phyloP scores from a whole-genome alignment of 2,888 invertebrate genomes.

The Sialis lutaria region DNA sequence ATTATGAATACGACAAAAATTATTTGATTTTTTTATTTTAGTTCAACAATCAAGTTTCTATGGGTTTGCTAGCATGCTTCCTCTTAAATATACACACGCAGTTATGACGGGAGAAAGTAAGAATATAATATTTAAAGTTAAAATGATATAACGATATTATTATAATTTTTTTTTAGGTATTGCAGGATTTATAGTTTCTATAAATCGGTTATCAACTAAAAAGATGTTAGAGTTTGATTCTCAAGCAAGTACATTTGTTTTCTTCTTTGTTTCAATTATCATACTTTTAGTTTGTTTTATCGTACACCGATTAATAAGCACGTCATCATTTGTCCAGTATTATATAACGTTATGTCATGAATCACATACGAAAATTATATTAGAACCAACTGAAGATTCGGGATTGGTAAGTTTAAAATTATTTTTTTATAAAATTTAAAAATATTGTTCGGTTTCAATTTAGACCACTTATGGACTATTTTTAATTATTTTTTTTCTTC shows the following conservation, averaged over 20 bases:
- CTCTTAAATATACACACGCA: slow-evolving; percentile 78
- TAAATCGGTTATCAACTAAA: slow-evolving; percentile 65
- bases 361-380: slow-evolving; percentile 57
- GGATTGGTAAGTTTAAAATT: slow-evolving; percentile 40
- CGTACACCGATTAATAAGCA: slow-evolving; percentile 58
- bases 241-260: slow-evolving; percentile 67
- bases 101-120: slow-evolving; percentile 91
- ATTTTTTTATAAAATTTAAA: slow-evolving; percentile 7
- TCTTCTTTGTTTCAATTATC: slow-evolving; percentile 65
- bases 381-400: slow-evolving; percentile 74
- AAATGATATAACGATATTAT: neutral
- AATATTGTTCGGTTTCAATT: neutral
- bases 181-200: slow-evolving; percentile 74
- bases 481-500: no score
- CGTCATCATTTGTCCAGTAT: slow-evolving; percentile 67
- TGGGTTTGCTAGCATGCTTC: slow-evolving; percentile 84
- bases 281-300: slow-evolving; percentile 61
- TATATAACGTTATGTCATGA: slow-evolving; percentile 60
- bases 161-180: slow-evolving; percentile 37
- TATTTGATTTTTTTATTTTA: slow-evolving; percentile 16
- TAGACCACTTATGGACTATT: no score
- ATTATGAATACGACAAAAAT: slow-evolving; percentile 1
- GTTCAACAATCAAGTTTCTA: slow-evolving; percentile 91
- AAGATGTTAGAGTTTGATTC: slow-evolving; percentile 49
- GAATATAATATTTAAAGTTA: slow-evolving; percentile 17